Evolutionary conservation across 2,797 vertebrate genomes (phyloP).

Genomic region (Melanotaenia maccullochi): DNA sequence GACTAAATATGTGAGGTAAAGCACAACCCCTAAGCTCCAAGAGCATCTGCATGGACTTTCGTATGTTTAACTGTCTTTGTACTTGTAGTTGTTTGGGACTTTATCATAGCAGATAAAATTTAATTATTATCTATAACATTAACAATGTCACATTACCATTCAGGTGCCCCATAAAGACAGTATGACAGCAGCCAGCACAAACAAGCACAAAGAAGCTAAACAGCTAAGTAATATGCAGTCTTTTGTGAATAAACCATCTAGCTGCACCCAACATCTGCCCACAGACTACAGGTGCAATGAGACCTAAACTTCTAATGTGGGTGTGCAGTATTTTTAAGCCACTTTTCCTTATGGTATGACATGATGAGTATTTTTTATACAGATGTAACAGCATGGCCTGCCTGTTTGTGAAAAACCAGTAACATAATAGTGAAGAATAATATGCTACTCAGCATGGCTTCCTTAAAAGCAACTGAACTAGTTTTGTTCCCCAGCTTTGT

Average conservation of each 20-base stretch:
- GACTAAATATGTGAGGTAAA: no score
- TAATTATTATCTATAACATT: not conserved
- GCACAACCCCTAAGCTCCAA: no score
- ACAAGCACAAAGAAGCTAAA: not conserved
- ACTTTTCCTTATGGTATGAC: slow-evolving; percentile 3
- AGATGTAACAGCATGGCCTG: not conserved
- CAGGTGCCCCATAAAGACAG: not conserved
- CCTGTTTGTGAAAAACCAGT: slow-evolving; percentile 3
- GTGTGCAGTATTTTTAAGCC: not conserved
- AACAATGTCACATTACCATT: not conserved
- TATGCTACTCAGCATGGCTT: not conserved
- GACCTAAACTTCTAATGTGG: slow-evolving; percentile 9
- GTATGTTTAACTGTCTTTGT: no score
- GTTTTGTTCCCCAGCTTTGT: not conserved
- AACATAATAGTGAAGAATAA: not conserved
- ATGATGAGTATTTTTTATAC: not conserved
- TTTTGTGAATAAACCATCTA: slow-evolving; percentile 14
- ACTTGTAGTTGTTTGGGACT: no score
- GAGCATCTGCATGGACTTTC: no score
- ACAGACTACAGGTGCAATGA: slow-evolving; percentile 16
- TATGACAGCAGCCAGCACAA: not conserved
- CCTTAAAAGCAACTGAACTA: slow-evolving; percentile 13
- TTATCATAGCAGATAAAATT: no score
- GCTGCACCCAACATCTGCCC: slow-evolving; percentile 10
- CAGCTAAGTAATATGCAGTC: not conserved